These are phyloP conservation scores for Tenthredo livida DNA, from an alignment of 2,888 invertebrate genomes.

Conservation along the genomic window DNA sequence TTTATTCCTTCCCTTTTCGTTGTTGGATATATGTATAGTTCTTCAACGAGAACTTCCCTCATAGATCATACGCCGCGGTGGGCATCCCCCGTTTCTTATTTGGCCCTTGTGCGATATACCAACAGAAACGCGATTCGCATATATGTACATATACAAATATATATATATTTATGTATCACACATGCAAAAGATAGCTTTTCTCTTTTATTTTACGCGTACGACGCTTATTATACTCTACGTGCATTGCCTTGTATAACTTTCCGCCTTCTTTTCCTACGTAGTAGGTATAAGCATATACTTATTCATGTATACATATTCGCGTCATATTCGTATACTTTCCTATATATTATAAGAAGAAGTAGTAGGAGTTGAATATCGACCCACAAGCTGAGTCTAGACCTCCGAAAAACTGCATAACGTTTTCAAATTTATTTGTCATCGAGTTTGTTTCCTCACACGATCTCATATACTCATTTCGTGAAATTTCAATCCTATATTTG, in stretches of 20 bases:
- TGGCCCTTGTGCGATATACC: background rate
- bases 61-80: conserved; percentile 12
- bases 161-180: background rate
- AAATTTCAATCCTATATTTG: no score
- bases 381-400: conserved; percentile 21
- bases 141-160: background rate
- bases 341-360: background rate
- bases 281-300: background rate
- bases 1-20: background rate
- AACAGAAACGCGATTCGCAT: background rate
- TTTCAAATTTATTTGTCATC: background rate
- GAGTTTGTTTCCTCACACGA: no score
- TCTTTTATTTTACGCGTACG: background rate
- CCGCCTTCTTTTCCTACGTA: background rate
- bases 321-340: background rate
- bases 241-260: conserved; percentile 21
- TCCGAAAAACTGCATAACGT: background rate
- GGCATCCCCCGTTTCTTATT: background rate
- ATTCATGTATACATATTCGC: background rate
- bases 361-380: conserved; percentile 39
- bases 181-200: background rate
- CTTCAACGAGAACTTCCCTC: background rate
- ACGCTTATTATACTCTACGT: background rate
- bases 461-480: no score
- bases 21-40: background rate